Conservation (phyloP, 2,797 vertebrate species). For the Sebastes itinus region DNA sequence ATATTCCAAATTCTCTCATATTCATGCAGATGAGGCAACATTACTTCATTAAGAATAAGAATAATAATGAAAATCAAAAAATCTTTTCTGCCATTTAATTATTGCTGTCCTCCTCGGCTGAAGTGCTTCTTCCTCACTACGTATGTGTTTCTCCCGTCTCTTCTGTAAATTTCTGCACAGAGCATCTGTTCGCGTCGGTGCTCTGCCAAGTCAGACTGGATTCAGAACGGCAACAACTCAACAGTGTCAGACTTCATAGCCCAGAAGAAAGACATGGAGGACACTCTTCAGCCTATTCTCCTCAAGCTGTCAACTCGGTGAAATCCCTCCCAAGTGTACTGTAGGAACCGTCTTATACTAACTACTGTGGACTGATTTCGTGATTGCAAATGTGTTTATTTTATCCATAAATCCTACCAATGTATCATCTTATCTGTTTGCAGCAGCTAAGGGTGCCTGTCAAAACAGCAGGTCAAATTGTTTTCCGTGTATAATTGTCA, state of each 20-base stretch:
- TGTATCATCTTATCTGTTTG: not conserved
- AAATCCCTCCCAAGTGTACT: not conserved
- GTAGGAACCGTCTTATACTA: not conserved
- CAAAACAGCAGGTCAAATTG: not conserved
- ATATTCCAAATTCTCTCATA: not conserved
- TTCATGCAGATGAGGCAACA: not conserved
- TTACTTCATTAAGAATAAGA: not conserved
- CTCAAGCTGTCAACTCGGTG: conserved; percentile 64
- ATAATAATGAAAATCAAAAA: not conserved
- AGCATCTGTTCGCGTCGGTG: conserved; percentile 67
- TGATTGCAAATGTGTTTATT: not conserved
- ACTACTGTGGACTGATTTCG: not conserved
- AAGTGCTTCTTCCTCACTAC: not conserved
- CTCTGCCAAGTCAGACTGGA: conserved; percentile 79
- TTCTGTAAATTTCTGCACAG: conserved; percentile 52
- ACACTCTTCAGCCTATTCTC: conserved; percentile 74
- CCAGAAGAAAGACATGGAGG: conserved; percentile 80
- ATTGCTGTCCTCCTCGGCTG: not conserved
- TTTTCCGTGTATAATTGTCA: not conserved
- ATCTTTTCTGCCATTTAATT: not conserved
- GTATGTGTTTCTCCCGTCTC: not conserved
- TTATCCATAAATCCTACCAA: not conserved
- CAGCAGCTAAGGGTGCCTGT: not conserved
- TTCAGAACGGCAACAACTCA: conserved; percentile 69
- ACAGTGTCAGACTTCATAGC: conserved; percentile 74